Base-by-base conservation (phyloP, 2,888 invertebrate genomes). In the Thera obeliscata region DNA sequence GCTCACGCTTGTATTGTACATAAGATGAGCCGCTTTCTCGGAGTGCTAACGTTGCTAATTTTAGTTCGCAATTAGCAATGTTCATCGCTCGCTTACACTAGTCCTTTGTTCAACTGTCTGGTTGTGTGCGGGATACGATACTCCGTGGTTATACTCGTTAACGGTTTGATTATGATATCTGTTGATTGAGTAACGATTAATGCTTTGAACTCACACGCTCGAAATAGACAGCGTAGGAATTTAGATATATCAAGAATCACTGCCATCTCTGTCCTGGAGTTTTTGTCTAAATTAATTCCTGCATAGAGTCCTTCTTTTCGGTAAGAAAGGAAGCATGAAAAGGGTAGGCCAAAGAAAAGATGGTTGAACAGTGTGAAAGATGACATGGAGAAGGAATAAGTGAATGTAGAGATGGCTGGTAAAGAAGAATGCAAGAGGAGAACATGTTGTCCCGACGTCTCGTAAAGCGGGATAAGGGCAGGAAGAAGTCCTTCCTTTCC, bases 11-110 rank as follows among this genome's bases (percentile, higher is more conserved):
- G 59, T 65, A 46, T 43, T 9, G 43, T 46, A 46, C 43, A 52
- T 11, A 76, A 81, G 67, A 77, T 80, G 78, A 64, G 68, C 38
- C 38, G 61, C 75, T 76, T 78, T 78, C 77, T 76, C 63, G 57
- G 61, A 50, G 56, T 58, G 68, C 57, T 64, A 64, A 61, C 49
- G 57, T 61, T 56, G 77, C 74, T 80, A 76, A 79, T 77, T 80
- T 75, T 80, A 81, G 74, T 68, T 56, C 38, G 69, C 72, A 69
- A 74, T 73, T 74, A 71, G 66, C 61, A 33, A 54, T 64, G 56
- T 70, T 70, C n/a, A 22, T 38, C n/a, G 38, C 55, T 3, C 33
- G 52, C 33, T 52, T 52, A 52, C 22, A 52, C 52, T 41, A 2
- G 22, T 12, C 56, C 52, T 48, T 56, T 60, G 38, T 50, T 56